These are phyloP conservation scores for Hololepta plana DNA, from an alignment of 2,888 invertebrate genomes.

Conservation along the genomic window DNA sequence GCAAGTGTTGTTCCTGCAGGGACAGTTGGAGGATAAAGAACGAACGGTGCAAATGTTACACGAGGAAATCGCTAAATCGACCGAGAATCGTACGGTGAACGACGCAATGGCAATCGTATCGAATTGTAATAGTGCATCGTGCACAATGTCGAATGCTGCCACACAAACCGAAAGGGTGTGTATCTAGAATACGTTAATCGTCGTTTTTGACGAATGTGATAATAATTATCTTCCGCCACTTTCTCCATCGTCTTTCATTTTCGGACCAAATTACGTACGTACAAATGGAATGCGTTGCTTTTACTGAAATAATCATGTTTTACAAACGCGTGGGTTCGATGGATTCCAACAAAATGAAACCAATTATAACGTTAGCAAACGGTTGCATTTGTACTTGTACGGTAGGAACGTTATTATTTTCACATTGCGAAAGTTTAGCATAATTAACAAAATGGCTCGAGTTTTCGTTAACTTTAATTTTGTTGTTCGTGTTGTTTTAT, in stretches of 20 bases:
- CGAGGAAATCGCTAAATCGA: conserved; percentile 44
- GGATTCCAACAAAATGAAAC: too few species aligned
- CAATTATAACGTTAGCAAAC: too few species aligned
- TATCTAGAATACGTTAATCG: conserved; percentile 3
- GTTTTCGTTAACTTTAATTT: conserved; percentile 7
- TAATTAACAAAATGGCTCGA: too few species aligned
- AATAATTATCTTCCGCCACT: too few species aligned
- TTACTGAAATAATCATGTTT: too few species aligned
- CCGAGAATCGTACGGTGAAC: conserved; percentile 11
- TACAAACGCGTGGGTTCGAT: too few species aligned
- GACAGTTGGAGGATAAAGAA: conserved; percentile 77
- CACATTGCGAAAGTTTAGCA: too few species aligned
- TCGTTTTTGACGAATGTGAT: conserved; percentile 1
- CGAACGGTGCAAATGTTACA: conserved; percentile 64
- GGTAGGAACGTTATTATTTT: too few species aligned
- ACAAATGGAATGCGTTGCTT: conserved; percentile 6
- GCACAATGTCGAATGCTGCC: conserved; percentile 61
- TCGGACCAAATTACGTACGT: conserved; percentile 8
- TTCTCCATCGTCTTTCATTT: neutral
- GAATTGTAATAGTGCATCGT: too few species aligned
- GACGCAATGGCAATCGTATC: conserved; percentile 5
- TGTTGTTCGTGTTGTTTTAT: conserved; percentile 2
- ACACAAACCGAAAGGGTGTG: conserved; percentile 75
- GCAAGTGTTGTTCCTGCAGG: conserved; percentile 69
- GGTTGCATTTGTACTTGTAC: too few species aligned